Evolutionary conservation across 2,888 invertebrate genomes (phyloP).

Genomic region (Protula sp.): DNA sequence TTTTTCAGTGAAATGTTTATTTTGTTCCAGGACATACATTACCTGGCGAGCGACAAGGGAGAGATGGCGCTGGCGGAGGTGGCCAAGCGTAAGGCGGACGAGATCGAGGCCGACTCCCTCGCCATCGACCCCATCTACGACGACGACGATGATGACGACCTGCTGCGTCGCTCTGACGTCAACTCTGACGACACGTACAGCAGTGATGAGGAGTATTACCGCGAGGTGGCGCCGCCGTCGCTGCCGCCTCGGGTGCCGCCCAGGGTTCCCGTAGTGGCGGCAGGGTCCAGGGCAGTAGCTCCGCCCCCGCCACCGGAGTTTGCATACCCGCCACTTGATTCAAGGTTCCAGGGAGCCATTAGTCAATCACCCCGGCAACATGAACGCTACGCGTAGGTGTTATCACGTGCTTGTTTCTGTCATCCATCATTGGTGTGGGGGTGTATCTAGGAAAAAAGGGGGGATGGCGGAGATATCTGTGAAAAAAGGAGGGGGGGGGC

Average conservation of each 20-base stretch:
- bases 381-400: too few species aligned
- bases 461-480: too few species aligned
- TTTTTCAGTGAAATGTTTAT: too few species aligned
- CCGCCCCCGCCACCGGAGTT: constrained; percentile 7
- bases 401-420: not conserved
- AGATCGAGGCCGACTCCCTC: constrained; percentile 39
- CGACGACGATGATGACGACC: not conserved
- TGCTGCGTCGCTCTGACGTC: constrained; percentile 3
- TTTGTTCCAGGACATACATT: constrained; percentile 52
- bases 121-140: constrained; percentile 17
- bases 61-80: constrained; percentile 48
- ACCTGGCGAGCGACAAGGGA: constrained; percentile 47
- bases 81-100: constrained; percentile 44
- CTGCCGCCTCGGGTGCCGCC: not conserved
- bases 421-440: not conserved
- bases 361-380: too few species aligned
- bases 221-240: not conserved
- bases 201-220: constrained; percentile 8
- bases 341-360: too few species aligned
- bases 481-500: too few species aligned
- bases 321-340: constrained; percentile 1
- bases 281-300: not conserved
- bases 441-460: too few species aligned
- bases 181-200: constrained; percentile 6
- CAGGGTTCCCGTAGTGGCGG: not conserved